Evolutionary conservation across 1,140 invertebrate species (phyloP).

Genomic region (Drosophila varians): DNA sequence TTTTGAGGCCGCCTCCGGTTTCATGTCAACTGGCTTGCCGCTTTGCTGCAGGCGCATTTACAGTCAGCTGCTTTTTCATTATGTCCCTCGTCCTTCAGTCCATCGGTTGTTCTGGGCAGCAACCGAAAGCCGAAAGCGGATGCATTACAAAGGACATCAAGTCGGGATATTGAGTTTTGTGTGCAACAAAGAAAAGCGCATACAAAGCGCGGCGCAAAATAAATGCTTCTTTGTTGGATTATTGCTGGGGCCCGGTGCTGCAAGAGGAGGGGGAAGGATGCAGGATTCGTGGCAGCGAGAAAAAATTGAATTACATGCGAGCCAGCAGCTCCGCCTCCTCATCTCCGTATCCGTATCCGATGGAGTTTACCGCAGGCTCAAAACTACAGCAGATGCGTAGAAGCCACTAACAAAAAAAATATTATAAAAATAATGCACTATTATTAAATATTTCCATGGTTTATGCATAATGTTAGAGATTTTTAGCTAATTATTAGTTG

Average conservation of each 20-base stretch:
- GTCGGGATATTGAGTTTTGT: conserved; percentile 79
- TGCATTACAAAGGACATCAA: conserved; percentile 81
- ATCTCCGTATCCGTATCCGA: conserved; percentile 19
- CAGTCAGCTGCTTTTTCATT: conserved; percentile 47
- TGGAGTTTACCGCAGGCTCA: conserved; percentile 70
- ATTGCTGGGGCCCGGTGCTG: conserved; percentile 10
- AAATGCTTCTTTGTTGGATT: conserved; percentile 78
- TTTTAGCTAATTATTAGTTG: background rate
- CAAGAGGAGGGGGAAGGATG: background rate
- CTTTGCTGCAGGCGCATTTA: conserved; percentile 63
- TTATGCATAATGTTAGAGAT: background rate
- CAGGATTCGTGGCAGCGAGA: conserved; percentile 18
- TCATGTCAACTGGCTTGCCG: conserved; percentile 58
- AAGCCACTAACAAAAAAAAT: conserved; percentile 11
- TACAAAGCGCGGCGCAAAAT: conserved; percentile 79
- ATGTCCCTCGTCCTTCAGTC: conserved; percentile 5
- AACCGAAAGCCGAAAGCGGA: conserved; percentile 50
- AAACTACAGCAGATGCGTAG: conserved; percentile 75
- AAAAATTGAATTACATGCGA: conserved; percentile 80
- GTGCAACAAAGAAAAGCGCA: conserved; percentile 76
- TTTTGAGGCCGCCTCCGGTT: conserved; percentile 25
- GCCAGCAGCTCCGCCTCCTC: conserved; percentile 32
- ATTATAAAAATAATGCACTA: too few relatives aligned
- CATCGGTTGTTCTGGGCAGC: conserved; percentile 13
- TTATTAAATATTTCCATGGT: too few relatives aligned